phyloP scores from a whole-genome alignment of 2,797 vertebrate species.

The Enteromius paludinosus region DNA sequence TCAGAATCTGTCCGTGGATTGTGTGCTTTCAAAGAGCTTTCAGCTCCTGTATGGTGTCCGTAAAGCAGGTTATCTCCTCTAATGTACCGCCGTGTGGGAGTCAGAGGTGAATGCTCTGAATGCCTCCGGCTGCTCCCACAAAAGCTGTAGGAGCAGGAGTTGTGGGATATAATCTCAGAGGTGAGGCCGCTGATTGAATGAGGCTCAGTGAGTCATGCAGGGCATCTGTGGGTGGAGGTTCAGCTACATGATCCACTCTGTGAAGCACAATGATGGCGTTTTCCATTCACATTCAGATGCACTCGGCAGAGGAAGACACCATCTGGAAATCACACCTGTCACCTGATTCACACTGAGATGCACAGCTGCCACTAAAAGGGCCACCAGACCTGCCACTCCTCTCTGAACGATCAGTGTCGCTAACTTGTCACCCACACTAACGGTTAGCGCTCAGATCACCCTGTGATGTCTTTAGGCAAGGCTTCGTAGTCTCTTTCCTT shows the following conservation, averaged over 20 bases:
- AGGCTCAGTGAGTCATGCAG: constrained; percentile 17
- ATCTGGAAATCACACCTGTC: constrained; percentile 27
- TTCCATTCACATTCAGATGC: neutral
- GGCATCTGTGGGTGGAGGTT: constrained; percentile 21
- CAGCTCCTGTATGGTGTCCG: neutral
- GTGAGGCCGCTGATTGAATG: constrained; percentile 1
- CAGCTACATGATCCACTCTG: constrained; percentile 32
- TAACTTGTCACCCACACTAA: neutral
- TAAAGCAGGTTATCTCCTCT: neutral
- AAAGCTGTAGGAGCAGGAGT: constrained; percentile 18
- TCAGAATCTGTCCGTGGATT: neutral
- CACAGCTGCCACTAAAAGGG: constrained; percentile 20
- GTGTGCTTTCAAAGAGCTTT: constrained; percentile 18
- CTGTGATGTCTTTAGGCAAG: neutral
- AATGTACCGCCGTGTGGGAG: constrained; percentile 1
- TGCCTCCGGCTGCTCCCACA: neutral
- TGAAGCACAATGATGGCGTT: constrained; percentile 15
- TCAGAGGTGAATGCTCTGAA: constrained; percentile 20
- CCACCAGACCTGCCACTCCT: neutral
- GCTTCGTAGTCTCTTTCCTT: neutral
- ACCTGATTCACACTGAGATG: constrained; percentile 4
- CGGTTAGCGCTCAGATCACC: neutral
- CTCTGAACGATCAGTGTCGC: neutral
- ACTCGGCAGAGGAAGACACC: constrained; percentile 14
- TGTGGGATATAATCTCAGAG: constrained; percentile 13